A percentile compares a stretch with the other conserved stretches of the same genome.
These are phyloP conservation scores for Sebastes trivittatus DNA, from an alignment of 2,797 vertebrate species.

Conservation along the genomic window DNA sequence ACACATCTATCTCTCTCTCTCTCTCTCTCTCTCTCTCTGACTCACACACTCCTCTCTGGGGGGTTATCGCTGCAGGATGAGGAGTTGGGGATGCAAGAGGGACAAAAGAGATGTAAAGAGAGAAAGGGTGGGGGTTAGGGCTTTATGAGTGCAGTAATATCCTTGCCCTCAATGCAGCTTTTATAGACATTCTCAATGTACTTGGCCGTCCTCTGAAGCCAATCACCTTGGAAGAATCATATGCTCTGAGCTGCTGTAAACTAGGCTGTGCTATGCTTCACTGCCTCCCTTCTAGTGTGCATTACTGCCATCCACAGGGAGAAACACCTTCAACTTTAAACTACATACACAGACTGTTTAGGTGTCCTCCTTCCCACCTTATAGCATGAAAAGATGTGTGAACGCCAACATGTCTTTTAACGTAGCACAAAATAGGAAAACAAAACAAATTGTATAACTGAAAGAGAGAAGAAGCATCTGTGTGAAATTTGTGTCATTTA, in stretches of 20 bases:
- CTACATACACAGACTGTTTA: background rate
- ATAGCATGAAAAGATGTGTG: background rate
- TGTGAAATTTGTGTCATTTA: background rate
- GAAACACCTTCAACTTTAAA: constrained; percentile 29
- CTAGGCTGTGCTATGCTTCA: constrained; percentile 58
- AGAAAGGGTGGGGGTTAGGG: constrained; percentile 50
- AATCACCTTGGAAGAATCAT: constrained; percentile 67
- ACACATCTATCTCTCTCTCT: background rate
- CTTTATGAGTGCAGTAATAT: constrained; percentile 67
- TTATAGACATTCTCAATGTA: constrained; percentile 51
- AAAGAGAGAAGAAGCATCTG: background rate
- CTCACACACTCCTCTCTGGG: constrained; percentile 10
- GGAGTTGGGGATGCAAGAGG: constrained; percentile 18
- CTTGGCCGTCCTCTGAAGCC: constrained; percentile 57
- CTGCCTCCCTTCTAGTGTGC: constrained; percentile 39
- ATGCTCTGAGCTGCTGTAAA: constrained; percentile 64
- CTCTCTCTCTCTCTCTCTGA: background rate
- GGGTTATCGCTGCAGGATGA: constrained; percentile 61
- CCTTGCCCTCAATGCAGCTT: constrained; percentile 64
- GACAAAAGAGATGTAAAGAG: constrained; percentile 14
- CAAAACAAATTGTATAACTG: background rate
- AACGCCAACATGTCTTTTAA: background rate
- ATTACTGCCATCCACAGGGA: constrained; percentile 40
- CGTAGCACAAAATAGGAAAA: background rate
- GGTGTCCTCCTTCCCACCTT: background rate